phyloP scores from a whole-genome alignment of 1,140 invertebrate species.

The Scaptomyza hsui region DNA sequence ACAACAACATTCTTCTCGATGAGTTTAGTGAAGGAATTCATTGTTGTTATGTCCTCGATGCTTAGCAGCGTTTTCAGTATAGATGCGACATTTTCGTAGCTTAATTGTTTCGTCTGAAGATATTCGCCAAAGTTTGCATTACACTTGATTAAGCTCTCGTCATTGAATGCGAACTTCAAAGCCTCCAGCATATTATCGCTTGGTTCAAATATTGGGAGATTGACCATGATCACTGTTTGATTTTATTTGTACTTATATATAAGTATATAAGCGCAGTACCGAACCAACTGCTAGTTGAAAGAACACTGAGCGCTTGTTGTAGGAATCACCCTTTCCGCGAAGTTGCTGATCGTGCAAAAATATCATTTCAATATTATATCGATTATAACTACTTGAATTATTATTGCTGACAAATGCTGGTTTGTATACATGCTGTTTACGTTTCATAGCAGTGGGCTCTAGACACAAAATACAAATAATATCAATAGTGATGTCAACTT shows the following conservation, averaged over 20 bases:
- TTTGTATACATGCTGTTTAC: not conserved
- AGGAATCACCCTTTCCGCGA: no score
- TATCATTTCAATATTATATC: no score
- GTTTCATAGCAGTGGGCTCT: not conserved
- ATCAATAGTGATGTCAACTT: no score
- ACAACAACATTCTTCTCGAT: not conserved
- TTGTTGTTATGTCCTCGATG: conserved; percentile 12
- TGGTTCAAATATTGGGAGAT: not conserved
- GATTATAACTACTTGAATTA: no score
- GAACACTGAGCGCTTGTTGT: no score
- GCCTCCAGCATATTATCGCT: not conserved
- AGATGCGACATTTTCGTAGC: conserved; percentile 3
- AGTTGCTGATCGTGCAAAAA: no score
- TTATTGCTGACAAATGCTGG: conserved; percentile 1
- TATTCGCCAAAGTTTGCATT: not conserved
- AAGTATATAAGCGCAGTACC: not conserved
- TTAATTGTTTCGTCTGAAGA: not conserved
- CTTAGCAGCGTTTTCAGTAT: conserved; percentile 2
- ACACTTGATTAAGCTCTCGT: not conserved
- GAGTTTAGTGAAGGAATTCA: not conserved
- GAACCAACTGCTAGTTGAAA: no score
- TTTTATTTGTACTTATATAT: not conserved
- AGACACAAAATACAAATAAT: no score
- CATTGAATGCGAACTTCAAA: not conserved
- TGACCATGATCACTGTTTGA: not conserved